Evolutionary conservation across 2,113 vertebrate genomes (phyloP).

Genomic region (Girardinichthys multiradiatus): DNA sequence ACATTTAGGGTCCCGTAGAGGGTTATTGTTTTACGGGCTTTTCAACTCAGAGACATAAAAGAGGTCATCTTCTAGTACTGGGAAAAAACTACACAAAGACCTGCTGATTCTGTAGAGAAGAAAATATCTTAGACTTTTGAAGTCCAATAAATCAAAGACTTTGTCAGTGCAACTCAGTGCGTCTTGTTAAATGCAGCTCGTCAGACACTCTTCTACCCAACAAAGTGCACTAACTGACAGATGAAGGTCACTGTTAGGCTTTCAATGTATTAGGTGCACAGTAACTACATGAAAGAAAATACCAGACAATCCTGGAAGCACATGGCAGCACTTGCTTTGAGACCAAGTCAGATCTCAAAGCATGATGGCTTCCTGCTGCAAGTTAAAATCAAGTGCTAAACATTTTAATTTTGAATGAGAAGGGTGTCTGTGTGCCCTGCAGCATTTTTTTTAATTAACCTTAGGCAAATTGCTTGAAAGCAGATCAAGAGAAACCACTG

Average conservation of each 20-base stretch:
- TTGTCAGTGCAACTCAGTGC: neutral
- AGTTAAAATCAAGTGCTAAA: neutral
- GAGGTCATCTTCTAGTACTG: neutral
- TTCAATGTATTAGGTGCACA: neutral
- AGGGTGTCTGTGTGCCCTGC: neutral
- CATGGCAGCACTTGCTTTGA: neutral
- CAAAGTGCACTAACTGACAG: neutral
- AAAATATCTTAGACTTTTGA: neutral
- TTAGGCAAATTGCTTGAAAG: constrained; percentile 1
- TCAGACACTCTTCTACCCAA: neutral
- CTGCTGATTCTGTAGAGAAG: neutral
- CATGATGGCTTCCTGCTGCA: neutral
- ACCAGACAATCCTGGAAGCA: neutral
- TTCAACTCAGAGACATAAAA: neutral
- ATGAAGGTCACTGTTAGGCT: neutral
- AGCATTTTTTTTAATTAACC: constrained; percentile 1
- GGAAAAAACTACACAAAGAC: no score
- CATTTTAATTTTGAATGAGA: neutral
- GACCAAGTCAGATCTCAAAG: neutral
- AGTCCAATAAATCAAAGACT: constrained; percentile 9
- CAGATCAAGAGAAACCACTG: constrained; percentile 1
- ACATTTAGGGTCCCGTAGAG: neutral
- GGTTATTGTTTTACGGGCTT: neutral
- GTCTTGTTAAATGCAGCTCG: neutral
- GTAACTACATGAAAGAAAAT: neutral